A percentile compares a stretch with the other conserved stretches of the same genome.
These are phyloP conservation scores for Apamea anceps DNA, from an alignment of 2,888 invertebrate species.

Conservation along the genomic window DNA sequence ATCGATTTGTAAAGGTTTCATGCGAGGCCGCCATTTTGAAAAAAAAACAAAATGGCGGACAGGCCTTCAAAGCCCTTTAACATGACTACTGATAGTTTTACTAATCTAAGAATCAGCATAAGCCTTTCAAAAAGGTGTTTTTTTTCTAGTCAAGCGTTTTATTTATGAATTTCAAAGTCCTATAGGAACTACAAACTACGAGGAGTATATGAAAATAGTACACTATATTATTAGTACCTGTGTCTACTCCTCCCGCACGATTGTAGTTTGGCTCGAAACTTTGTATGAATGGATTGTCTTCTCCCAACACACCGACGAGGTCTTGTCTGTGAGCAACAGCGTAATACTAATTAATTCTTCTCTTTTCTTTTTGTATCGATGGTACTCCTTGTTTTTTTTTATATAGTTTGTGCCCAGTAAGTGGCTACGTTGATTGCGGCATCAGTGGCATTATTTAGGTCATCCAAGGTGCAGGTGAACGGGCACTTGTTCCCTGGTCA, in stretches of 20 bases:
- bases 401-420: too few species aligned
- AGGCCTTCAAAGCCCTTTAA: neutral
- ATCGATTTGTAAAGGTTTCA: neutral
- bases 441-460: too few species aligned
- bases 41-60: neutral
- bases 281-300: conserved; percentile 88
- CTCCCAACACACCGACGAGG: conserved; percentile 87
- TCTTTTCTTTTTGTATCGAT: too few species aligned
- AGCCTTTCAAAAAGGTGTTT: neutral
- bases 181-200: neutral
- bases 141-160: too few species aligned
- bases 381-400: too few species aligned
- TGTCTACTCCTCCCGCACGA: conserved; percentile 84
- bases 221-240: conserved; percentile 71
- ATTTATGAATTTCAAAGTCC: neutral
- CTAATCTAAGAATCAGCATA: too few species aligned
- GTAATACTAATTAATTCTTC: neutral
- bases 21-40: neutral
- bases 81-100: neutral
- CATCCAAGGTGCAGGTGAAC: too few species aligned
- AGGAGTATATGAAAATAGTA: neutral
- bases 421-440: too few species aligned
- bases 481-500: too few species aligned
- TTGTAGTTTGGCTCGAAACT: conserved; percentile 89
- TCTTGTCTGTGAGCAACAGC: conserved; percentile 82